phyloP scores from a whole-genome alignment of 2,888 invertebrate genomes.

The Parnassius smintheus region DNA sequence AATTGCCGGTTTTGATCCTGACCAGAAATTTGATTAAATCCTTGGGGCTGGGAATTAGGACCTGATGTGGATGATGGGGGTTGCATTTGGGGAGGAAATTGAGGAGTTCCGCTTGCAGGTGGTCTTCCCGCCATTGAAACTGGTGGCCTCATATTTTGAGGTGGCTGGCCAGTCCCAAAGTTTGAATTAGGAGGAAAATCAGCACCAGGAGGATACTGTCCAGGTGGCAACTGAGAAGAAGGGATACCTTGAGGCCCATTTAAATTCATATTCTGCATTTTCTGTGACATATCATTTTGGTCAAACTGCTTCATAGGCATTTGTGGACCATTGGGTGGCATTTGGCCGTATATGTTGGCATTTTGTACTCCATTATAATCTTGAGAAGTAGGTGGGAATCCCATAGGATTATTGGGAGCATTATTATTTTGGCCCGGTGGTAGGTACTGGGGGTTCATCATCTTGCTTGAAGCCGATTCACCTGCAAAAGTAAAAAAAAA shows the following conservation, averaged over 20 bases:
- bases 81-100: constrained; percentile 38
- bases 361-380: constrained; percentile 70
- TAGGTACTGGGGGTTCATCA: constrained; percentile 77
- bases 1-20: constrained; percentile 26
- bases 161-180: constrained; percentile 43
- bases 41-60: constrained; percentile 23
- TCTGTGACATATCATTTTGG: constrained; percentile 63
- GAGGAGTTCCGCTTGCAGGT: constrained; percentile 48
- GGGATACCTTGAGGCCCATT: constrained; percentile 67
- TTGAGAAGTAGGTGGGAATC: constrained; percentile 60
- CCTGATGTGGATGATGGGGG: constrained; percentile 41
- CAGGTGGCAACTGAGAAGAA: constrained; percentile 58
- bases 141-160: constrained; percentile 51
- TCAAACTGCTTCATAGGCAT: constrained; percentile 47
- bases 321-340: constrained; percentile 55
- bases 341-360: constrained; percentile 60
- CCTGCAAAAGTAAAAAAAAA: constrained; percentile 44
- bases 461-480: constrained; percentile 50
- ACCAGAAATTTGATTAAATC: constrained; percentile 13
- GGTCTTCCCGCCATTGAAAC: constrained; percentile 45
- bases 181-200: constrained; percentile 54
- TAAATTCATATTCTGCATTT: constrained; percentile 71
- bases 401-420: constrained; percentile 62
- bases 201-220: constrained; percentile 46
- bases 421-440: constrained; percentile 75